A percentile compares a stretch with the other conserved stretches of the same genome.
These are phyloP conservation scores for Drosophila crucigera DNA, from an alignment of 2,888 invertebrate species.

Conservation along the genomic window DNA sequence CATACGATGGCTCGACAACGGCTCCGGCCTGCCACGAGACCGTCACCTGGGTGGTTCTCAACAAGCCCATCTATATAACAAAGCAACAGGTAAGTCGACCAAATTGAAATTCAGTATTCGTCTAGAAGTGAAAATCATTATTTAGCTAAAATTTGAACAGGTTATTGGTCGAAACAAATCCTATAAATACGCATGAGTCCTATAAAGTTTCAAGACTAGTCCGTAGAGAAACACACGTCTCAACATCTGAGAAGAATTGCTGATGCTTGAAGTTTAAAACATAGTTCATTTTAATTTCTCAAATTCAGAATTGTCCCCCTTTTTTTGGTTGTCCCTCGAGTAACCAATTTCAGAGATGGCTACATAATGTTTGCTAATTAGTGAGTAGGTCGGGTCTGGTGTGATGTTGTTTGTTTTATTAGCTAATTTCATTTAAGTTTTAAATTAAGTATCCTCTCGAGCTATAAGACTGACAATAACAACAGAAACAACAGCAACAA, in stretches of 20 bases:
- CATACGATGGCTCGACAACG: slow-evolving; percentile 98
- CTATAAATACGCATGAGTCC: not conserved
- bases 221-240: not conserved
- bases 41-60: slow-evolving; percentile 98
- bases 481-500: slow-evolving; percentile 31
- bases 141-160: not conserved
- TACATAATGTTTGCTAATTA: slow-evolving; percentile 51
- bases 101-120: not conserved
- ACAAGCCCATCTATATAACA: slow-evolving; percentile 99
- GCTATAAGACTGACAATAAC: slow-evolving; percentile 1
- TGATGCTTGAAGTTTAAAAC: not conserved
- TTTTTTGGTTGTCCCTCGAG: not conserved
- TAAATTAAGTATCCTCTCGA: slow-evolving; percentile 57
- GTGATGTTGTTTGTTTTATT: slow-evolving; percentile 48
- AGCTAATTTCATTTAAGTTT: slow-evolving; percentile 66
- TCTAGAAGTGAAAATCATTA: not conserved
- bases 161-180: not conserved
- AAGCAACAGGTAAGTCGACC: slow-evolving; percentile 93
- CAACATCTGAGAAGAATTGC: not conserved
- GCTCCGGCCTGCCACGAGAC: slow-evolving; percentile 99
- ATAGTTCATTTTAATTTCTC: not conserved
- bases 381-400: slow-evolving; percentile 4
- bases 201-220: not conserved
- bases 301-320: not conserved
- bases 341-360: not conserved